Evolutionary conservation across 2,888 invertebrate species (phyloP).

Genomic region (Synergus umbraculus): DNA sequence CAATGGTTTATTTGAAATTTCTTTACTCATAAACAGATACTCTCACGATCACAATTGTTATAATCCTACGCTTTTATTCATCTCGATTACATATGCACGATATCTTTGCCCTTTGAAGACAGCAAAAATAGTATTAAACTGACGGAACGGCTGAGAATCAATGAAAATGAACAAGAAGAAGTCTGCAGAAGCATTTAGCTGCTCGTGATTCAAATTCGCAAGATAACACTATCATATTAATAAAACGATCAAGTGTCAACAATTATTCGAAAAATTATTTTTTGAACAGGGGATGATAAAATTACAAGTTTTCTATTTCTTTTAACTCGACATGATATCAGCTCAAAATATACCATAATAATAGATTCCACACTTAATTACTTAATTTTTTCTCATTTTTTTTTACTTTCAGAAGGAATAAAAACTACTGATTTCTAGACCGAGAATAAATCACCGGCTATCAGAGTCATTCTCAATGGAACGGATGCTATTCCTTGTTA

Average conservation of each 20-base stretch:
- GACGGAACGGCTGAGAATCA: constrained; percentile 47
- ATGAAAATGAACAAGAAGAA: constrained; percentile 43
- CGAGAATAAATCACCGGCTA: constrained; percentile 15
- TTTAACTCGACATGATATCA: constrained; percentile 3
- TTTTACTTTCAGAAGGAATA: constrained; percentile 32
- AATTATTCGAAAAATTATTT: background rate
- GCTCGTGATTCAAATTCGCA: constrained; percentile 11
- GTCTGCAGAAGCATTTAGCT: constrained; percentile 23
- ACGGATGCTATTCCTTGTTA: constrained; percentile 18
- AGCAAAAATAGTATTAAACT: constrained; percentile 52
- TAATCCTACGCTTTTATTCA: constrained; percentile 50
- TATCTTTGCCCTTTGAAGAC: constrained; percentile 50
- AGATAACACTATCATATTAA: constrained; percentile 24
- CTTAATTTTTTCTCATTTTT: constrained; percentile 1
- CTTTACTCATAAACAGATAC: constrained; percentile 69
- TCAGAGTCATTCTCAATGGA: constrained; percentile 23
- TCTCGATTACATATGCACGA: constrained; percentile 66
- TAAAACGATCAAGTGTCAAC: constrained; percentile 19
- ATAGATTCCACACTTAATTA: constrained; percentile 27
- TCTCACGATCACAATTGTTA: constrained; percentile 69
- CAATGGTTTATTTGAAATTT: constrained; percentile 66
- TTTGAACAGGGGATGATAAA: background rate
- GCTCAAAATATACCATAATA: constrained; percentile 3
- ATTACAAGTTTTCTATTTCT: background rate
- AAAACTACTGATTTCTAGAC: constrained; percentile 24